Conservation (phyloP, 2,113 vertebrate genomes). For the Oryzias woworae region DNA sequence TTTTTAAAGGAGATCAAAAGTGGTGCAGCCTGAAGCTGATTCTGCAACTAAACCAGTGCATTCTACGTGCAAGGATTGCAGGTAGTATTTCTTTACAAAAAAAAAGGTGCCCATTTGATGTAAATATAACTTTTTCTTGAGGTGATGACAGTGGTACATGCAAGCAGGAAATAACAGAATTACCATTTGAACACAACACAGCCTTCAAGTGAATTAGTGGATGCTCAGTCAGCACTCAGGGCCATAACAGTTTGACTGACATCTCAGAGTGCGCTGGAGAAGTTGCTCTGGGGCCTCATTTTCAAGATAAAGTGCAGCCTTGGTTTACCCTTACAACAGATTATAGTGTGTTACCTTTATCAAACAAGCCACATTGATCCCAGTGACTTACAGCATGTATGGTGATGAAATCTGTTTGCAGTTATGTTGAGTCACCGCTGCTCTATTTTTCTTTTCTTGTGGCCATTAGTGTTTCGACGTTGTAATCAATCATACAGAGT, state of each 20-base stretch:
- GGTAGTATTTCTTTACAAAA: conserved; percentile 4
- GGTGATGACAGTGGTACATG: no score
- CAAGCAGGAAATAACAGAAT: no score
- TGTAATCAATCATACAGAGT: neutral
- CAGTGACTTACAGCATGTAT: conserved; percentile 11
- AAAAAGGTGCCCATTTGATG: conserved; percentile 6
- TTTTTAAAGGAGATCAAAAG: neutral
- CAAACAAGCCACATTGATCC: conserved; percentile 8
- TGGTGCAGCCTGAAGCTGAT: neutral
- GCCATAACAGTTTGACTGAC: conserved; percentile 40
- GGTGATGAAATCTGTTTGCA: conserved; percentile 30
- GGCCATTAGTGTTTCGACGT: conserved; percentile 1
- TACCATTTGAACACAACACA: conserved; percentile 7
- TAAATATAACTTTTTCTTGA: conserved; percentile 18
- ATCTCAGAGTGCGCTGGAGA: conserved; percentile 20
- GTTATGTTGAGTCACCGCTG: conserved; percentile 21
- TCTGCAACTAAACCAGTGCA: conserved; percentile 4
- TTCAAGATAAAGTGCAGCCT: conserved; percentile 34
- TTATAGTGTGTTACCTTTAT: conserved; percentile 31
- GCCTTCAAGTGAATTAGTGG: conserved; percentile 26
- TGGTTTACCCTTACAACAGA: conserved; percentile 26
- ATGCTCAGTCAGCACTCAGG: conserved; percentile 19
- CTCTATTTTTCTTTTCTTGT: conserved; percentile 6
- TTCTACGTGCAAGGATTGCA: conserved; percentile 9
- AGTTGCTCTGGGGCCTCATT: conserved; percentile 35